Conservation (phyloP, 2,113 vertebrate species). For the Larimichthys polyactis region DNA sequence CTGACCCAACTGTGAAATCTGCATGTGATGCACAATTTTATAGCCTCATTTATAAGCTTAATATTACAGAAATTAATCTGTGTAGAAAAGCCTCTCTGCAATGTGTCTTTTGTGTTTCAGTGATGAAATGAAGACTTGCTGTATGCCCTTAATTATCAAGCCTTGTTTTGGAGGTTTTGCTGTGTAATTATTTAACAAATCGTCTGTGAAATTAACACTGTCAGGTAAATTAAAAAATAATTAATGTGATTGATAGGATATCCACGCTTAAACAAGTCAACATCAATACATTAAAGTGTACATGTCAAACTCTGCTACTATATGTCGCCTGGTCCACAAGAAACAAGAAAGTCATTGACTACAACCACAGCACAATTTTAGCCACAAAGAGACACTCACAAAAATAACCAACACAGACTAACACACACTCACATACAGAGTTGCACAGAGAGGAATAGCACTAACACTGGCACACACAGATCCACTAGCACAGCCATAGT, state of each 20-base stretch:
- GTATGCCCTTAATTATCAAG: conserved; percentile 41
- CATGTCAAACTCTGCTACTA: conserved; percentile 59
- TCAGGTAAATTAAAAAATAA: conserved; percentile 72
- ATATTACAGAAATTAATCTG: conserved; percentile 3
- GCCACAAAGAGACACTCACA: conserved; percentile 77
- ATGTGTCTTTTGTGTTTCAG: conserved; percentile 37
- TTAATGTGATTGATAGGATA: conserved; percentile 67
- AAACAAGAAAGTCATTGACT: conserved; percentile 72
- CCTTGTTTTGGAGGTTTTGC: conserved; percentile 34
- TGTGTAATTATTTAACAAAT: conserved; percentile 69
- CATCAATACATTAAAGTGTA: conserved; percentile 51
- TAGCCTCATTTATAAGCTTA: not conserved
- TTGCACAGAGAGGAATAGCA: conserved; percentile 78
- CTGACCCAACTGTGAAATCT: conserved; percentile 35
- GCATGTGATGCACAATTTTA: conserved; percentile 11
- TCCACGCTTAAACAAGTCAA: conserved; percentile 59
- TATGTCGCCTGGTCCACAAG: conserved; percentile 49
- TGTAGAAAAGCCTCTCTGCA: conserved; percentile 7
- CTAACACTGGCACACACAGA: conserved; percentile 83
- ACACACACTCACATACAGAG: conserved; percentile 63
- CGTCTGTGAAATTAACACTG: conserved; percentile 77
- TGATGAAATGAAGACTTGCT: conserved; percentile 36
- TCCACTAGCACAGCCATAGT: conserved; percentile 80
- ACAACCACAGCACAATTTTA: conserved; percentile 78
- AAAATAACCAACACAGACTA: conserved; percentile 64